phyloP scores from a whole-genome alignment of 2,113 vertebrate genomes.

The Ageneiosus marmoratus region DNA sequence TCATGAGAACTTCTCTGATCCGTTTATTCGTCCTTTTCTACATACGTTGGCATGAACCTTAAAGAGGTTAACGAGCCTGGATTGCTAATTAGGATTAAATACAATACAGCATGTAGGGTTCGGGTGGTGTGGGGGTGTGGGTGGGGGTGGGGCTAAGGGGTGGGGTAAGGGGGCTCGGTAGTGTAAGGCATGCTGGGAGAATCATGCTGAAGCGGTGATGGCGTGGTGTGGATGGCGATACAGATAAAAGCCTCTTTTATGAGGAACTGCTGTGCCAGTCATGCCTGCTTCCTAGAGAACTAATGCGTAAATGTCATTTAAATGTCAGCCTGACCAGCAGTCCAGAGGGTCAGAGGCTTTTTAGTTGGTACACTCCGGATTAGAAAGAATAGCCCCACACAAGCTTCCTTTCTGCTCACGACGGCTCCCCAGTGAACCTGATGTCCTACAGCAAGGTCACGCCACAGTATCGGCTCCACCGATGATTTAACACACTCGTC shows the following conservation, averaged over 20 bases:
- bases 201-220: not conserved
- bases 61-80: slow-evolving; percentile 51
- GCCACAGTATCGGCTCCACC: not conserved
- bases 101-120: not conserved
- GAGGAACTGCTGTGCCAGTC: slow-evolving; percentile 45
- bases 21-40: slow-evolving; percentile 39
- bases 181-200: slow-evolving; percentile 18
- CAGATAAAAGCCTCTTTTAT: slow-evolving; percentile 50
- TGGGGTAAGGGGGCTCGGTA: too few relatives aligned
- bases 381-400: slow-evolving; percentile 29
- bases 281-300: slow-evolving; percentile 36
- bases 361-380: slow-evolving; percentile 46
- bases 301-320: slow-evolving; percentile 59
- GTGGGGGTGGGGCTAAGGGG: too few relatives aligned
- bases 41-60: slow-evolving; percentile 53
- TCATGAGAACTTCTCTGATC: slow-evolving; percentile 34
- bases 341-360: slow-evolving; percentile 47
- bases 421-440: slow-evolving; percentile 37
- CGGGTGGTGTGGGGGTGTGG: not conserved
- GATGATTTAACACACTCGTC: slow-evolving; percentile 46
- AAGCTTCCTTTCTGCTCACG: slow-evolving; percentile 13
- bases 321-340: slow-evolving; percentile 61
- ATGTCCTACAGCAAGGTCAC: slow-evolving; percentile 58
- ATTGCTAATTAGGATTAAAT: not conserved
- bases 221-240: slow-evolving; percentile 18